A percentile compares a stretch with the other conserved stretches of the same genome.
These are phyloP conservation scores for Tipula confusa DNA, from an alignment of 2,888 invertebrate species.

Conservation along the genomic window DNA sequence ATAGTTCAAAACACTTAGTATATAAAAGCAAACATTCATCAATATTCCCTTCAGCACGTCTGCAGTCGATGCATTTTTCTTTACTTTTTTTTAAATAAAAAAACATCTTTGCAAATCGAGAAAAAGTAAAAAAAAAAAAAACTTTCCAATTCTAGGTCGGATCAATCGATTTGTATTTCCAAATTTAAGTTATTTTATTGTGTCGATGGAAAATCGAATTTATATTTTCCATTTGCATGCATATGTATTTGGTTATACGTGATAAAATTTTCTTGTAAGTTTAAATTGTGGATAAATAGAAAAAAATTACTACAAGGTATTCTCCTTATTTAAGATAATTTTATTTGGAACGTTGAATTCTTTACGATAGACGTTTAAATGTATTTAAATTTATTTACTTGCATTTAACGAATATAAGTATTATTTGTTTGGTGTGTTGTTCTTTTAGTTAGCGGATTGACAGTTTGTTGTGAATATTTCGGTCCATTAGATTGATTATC, in stretches of 20 bases:
- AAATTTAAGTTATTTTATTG: background rate
- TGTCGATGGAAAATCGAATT: background rate
- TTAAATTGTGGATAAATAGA: no score
- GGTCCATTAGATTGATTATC: no score
- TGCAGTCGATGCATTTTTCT: background rate
- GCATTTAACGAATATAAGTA: no score
- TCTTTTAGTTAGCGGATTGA: no score
- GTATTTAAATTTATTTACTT: no score
- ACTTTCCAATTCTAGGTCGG: background rate
- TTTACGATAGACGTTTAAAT: no score
- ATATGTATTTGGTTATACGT: background rate
- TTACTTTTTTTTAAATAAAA: background rate
- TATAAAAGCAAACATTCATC: background rate
- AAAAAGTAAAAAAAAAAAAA: no score
- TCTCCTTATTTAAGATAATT: background rate
- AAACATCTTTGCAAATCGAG: background rate
- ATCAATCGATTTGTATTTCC: constrained; percentile 8
- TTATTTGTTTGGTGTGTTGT: no score
- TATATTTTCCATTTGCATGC: background rate
- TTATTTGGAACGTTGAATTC: background rate
- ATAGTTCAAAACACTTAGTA: background rate
- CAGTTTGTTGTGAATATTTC: no score
- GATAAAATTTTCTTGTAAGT: background rate
- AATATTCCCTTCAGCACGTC: background rate
- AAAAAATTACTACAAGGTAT: no score